Evolutionary conservation across 2,888 invertebrate species (phyloP).

Genomic region (Pristionchus entomophagus): DNA sequence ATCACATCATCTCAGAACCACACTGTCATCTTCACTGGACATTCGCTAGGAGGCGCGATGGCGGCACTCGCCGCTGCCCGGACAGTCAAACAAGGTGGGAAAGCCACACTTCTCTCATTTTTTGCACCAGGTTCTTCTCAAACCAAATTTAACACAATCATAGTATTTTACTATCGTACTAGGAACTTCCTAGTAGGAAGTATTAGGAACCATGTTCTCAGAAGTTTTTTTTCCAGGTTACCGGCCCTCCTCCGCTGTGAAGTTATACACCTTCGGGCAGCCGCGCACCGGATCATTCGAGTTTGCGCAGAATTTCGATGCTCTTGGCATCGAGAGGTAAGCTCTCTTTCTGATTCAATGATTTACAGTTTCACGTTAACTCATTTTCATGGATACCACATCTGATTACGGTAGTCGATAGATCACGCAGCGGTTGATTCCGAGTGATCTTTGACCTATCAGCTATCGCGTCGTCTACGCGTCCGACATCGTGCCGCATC

Average conservation of each 20-base stretch:
- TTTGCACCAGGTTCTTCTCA: no score
- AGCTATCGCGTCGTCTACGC: conserved; percentile 68
- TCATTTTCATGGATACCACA: no score
- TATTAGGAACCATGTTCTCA: no score
- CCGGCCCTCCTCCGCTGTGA: conserved; percentile 59
- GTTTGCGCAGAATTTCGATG: conserved; percentile 64
- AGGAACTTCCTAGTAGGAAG: no score
- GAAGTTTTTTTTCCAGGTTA: conserved; percentile 49
- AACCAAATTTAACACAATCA: no score
- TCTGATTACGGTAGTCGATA: no score
- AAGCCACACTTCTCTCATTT: no score
- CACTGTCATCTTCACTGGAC: conserved; percentile 70
- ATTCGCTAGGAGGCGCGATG: conserved; percentile 73
- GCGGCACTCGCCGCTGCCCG: conserved; percentile 70
- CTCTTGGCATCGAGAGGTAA: conserved; percentile 66
- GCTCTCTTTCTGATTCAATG: background rate
- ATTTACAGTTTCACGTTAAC: background rate
- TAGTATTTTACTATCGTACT: no score
- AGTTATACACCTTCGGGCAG: conserved; percentile 71
- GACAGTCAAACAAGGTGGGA: conserved; percentile 62
- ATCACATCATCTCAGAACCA: conserved; percentile 63
- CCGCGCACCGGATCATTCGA: conserved; percentile 68
- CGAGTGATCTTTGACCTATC: background rate
- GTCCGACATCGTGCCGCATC: conserved; percentile 71
- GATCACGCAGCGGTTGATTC: no score